Percentiles rank a stretch among this genome's conserved stretches.
phyloP scores from a whole-genome alignment of 2,888 invertebrate species.

The Corythucha ciliata region DNA sequence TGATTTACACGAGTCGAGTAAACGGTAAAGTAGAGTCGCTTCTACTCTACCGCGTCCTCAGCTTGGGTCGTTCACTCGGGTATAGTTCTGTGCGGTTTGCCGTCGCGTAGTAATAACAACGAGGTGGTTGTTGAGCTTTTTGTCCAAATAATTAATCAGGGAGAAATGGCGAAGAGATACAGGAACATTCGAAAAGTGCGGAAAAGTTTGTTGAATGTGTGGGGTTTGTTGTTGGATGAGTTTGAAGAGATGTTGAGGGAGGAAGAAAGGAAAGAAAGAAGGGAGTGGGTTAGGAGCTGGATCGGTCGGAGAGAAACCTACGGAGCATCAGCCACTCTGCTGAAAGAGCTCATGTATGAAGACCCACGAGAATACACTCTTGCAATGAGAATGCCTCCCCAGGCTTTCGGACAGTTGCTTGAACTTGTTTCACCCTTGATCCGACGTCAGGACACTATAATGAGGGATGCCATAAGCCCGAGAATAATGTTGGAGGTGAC shows the following conservation, averaged over 20 bases:
- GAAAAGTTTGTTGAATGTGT: not conserved
- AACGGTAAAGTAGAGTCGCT: no score
- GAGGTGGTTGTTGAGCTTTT: no score
- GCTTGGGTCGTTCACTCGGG: no score
- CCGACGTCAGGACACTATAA: constrained; percentile 1
- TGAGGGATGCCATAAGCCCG: constrained; percentile 15
- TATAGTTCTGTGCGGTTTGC: no score
- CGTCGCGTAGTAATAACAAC: no score
- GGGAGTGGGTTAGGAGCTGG: constrained; percentile 3
- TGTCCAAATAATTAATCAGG: no score
- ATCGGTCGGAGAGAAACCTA: constrained; percentile 1
- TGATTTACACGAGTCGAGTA: no score
- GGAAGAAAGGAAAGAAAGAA: not conserved
- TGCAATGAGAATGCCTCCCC: constrained; percentile 9
- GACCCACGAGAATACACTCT: constrained; percentile 1
- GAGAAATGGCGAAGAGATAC: not conserved
- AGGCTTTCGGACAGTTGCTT: constrained; percentile 5
- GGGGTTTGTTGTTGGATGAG: not conserved
- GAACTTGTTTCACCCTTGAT: not conserved
- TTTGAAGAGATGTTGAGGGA: not conserved
- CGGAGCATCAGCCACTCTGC: not conserved
- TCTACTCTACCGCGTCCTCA: not conserved
- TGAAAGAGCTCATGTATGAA: constrained; percentile 3
- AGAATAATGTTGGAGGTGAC: constrained; percentile 8
- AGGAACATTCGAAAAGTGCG: not conserved